A percentile compares a stretch with the other conserved stretches of the same genome.
Evolutionary conservation across 2,888 invertebrate genomes (phyloP).

Genomic region (Trachelus tabidus): DNA sequence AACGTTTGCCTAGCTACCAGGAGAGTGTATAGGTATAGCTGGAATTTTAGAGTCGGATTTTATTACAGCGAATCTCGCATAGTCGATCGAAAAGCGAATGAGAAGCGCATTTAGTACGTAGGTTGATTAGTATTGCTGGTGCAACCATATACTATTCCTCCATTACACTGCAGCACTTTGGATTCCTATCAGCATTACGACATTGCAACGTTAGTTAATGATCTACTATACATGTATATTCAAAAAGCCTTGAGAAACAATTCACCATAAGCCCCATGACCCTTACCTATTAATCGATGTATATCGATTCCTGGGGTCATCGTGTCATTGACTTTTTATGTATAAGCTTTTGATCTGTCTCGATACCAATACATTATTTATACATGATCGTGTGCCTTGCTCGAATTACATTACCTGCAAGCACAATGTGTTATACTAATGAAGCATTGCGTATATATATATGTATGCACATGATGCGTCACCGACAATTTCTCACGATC

Average conservation of each 20-base stretch:
- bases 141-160: too few species aligned
- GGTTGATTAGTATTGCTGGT: too few species aligned
- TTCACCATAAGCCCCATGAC: too few species aligned
- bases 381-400: conserved; percentile 29
- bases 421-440: not conserved
- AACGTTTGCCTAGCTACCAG: not conserved
- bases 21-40: not conserved
- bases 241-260: too few species aligned
- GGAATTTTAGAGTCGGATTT: too few species aligned
- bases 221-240: too few species aligned
- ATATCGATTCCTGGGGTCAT: conserved; percentile 45
- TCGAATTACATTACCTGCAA: conserved; percentile 1
- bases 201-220: too few species aligned
- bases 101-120: not conserved
- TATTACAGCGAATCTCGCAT: not conserved
- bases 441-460: not conserved
- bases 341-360: conserved; percentile 47
- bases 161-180: too few species aligned
- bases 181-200: too few species aligned
- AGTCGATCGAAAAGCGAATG: not conserved
- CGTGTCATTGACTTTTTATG: conserved; percentile 48
- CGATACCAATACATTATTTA: conserved; percentile 50
- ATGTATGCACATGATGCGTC: not conserved
- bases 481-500: conserved; percentile 3
- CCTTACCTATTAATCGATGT: too few species aligned